Evolutionary conservation across 1,140 invertebrate genomes (phyloP).

Genomic region (Centruroides vittatus): DNA sequence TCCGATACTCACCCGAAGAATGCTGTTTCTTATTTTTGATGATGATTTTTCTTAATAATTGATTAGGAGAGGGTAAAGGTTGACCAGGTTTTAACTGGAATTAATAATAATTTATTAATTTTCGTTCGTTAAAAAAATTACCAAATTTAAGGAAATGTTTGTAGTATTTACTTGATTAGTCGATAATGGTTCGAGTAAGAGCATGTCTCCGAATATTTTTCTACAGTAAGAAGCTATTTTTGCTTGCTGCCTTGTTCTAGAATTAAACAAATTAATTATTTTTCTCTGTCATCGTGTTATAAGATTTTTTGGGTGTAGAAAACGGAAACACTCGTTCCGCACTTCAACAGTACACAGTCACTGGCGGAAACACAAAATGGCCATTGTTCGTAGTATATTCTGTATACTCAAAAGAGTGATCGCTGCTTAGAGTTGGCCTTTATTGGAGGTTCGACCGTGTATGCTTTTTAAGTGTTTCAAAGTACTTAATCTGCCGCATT

Average conservation of each 20-base stretch:
- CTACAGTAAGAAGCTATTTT: conserved; percentile 95
- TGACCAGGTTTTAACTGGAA: conserved; percentile 46
- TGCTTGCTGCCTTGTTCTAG: conserved; percentile 64
- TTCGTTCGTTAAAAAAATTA: not conserved
- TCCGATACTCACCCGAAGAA: conserved; percentile 28
- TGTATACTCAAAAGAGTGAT: not conserved
- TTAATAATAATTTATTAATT: not conserved
- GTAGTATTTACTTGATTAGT: conserved; percentile 41
- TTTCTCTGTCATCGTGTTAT: not conserved
- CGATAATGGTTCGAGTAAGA: conserved; percentile 76
- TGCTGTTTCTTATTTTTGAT: conserved; percentile 99
- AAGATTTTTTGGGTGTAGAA: not conserved
- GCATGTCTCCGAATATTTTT: conserved; percentile 87
- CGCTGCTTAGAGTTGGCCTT: no score
- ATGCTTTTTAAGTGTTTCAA: no score
- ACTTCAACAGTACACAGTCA: not conserved
- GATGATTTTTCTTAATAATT: conserved; percentile 80
- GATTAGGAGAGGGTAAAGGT: conserved; percentile 69
- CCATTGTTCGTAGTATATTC: not conserved
- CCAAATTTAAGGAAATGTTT: not conserved
- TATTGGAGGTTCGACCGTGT: no score
- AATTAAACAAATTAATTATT: not conserved
- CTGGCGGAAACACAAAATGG: not conserved
- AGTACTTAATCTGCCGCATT: no score
- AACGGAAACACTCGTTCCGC: not conserved